Conservation (phyloP, 2,888 invertebrate species). For the Drosophila percnosoma region DNA sequence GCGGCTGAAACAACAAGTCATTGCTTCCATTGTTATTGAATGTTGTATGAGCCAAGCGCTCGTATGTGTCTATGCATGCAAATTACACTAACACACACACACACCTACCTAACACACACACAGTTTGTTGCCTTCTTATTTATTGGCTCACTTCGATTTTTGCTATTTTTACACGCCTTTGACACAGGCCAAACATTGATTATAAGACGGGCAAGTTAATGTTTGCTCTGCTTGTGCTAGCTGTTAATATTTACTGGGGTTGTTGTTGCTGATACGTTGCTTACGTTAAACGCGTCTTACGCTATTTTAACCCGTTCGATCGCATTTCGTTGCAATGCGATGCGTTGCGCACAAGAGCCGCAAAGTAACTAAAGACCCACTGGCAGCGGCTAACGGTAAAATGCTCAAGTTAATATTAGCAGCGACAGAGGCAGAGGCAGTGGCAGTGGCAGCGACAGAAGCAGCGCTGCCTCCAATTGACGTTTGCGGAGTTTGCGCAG, state of each 20-base stretch:
- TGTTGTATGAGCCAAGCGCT: slow-evolving; percentile 3
- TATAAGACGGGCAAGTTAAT: slow-evolving; percentile 17
- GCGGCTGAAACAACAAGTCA: slow-evolving; percentile 22
- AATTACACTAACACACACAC: not conserved
- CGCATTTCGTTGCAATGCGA: slow-evolving; percentile 10
- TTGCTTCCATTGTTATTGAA: slow-evolving; percentile 16
- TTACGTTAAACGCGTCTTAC: slow-evolving; percentile 27
- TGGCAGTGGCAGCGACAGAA: slow-evolving; percentile 14
- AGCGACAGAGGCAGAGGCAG: slow-evolving; percentile 4
- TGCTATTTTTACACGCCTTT: slow-evolving; percentile 49
- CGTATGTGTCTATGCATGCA: not conserved
- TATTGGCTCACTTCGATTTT: slow-evolving; percentile 57
- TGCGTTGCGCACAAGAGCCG: slow-evolving; percentile 47
- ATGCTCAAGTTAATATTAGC: slow-evolving; percentile 11
- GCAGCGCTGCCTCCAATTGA: slow-evolving; percentile 40
- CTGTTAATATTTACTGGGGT: not conserved
- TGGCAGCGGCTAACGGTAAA: slow-evolving; percentile 17
- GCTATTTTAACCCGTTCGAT: slow-evolving; percentile 1
- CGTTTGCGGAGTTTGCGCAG: slow-evolving; percentile 52
- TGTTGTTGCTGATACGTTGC: slow-evolving; percentile 11
- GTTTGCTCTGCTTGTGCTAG: slow-evolving; percentile 26
- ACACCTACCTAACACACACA: not conserved
- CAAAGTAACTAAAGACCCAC: slow-evolving; percentile 38
- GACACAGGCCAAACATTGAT: slow-evolving; percentile 32
- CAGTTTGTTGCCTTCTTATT: slow-evolving; percentile 39